Conservation (phyloP, 2,113 vertebrate species). For the Muscicapa adusta region DNA sequence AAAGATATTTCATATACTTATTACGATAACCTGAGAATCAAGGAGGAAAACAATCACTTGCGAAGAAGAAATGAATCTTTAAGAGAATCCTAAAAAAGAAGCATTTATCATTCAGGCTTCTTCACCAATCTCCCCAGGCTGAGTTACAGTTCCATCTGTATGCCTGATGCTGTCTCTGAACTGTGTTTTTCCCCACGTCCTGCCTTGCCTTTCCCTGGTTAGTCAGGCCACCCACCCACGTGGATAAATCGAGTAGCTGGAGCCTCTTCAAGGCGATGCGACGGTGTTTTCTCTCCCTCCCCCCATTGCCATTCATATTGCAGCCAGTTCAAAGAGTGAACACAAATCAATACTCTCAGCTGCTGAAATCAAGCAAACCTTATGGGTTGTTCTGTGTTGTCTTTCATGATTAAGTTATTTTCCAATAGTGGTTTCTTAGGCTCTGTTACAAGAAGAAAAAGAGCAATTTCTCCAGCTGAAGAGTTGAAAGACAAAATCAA, state of each 20-base stretch:
- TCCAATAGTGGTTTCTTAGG: neutral
- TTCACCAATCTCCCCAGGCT: constrained; percentile 31
- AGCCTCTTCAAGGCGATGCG: neutral
- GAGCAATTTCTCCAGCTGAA: neutral
- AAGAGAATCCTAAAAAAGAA: constrained; percentile 28
- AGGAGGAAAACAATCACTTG: constrained; percentile 43
- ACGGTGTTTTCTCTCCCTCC: neutral
- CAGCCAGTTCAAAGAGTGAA: neutral
- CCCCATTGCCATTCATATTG: neutral
- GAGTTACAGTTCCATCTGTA: neutral
- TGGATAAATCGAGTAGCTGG: neutral
- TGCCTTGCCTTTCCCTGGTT: neutral
- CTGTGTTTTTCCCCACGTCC: neutral
- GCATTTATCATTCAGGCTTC: constrained; percentile 37
- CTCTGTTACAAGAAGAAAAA: neutral
- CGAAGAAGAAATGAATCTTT: constrained; percentile 49
- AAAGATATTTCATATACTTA: constrained; percentile 40
- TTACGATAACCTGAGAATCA: constrained; percentile 55
- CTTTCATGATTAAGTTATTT: constrained; percentile 1
- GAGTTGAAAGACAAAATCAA: neutral
- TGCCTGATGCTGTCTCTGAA: neutral
- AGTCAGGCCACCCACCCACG: fast-evolving
- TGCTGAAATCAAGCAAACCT: neutral
- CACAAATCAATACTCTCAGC: neutral
- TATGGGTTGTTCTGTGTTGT: neutral